phyloP scores from a whole-genome alignment of 2,888 invertebrate genomes.

The Dicranocentrus wangi region DNA sequence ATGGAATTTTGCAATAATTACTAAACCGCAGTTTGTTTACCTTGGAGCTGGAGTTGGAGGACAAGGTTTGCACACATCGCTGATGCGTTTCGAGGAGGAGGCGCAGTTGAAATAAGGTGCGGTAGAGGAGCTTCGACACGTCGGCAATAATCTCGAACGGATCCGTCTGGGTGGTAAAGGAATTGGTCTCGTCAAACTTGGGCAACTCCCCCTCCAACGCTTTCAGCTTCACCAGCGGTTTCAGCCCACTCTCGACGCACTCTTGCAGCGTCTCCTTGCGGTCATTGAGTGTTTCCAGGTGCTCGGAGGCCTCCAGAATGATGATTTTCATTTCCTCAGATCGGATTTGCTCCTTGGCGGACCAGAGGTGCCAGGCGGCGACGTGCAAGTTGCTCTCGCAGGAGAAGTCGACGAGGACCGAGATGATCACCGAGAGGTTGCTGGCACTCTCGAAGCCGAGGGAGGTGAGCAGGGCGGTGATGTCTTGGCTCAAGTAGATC shows the following conservation, averaged over 20 bases:
- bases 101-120: slow-evolving; percentile 92
- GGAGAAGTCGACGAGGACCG: slow-evolving; percentile 60
- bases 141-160: slow-evolving; percentile 85
- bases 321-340: slow-evolving; percentile 88
- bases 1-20: not conserved
- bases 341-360: slow-evolving; percentile 61
- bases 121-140: slow-evolving; percentile 89
- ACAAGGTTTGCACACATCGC: slow-evolving; percentile 62
- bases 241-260: slow-evolving; percentile 86
- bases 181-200: slow-evolving; percentile 73
- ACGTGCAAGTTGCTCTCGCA: slow-evolving; percentile 60
- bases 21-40: not conserved
- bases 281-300: slow-evolving; percentile 95
- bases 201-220: slow-evolving; percentile 79
- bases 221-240: slow-evolving; percentile 86
- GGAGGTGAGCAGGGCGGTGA: slow-evolving; percentile 59
- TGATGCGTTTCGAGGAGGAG: slow-evolving; percentile 79
- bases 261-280: slow-evolving; percentile 84
- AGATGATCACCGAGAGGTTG: slow-evolving; percentile 58
- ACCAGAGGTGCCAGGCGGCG: slow-evolving; percentile 66
- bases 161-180: slow-evolving; percentile 75
- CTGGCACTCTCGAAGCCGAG: slow-evolving; percentile 64
- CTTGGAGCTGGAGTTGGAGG: slow-evolving; percentile 61
- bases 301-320: slow-evolving; percentile 94
- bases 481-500: slow-evolving; percentile 63